These are phyloP conservation scores for Ophthalmolycus amberensis DNA, from an alignment of 2,113 vertebrate genomes.

Conservation along the genomic window DNA sequence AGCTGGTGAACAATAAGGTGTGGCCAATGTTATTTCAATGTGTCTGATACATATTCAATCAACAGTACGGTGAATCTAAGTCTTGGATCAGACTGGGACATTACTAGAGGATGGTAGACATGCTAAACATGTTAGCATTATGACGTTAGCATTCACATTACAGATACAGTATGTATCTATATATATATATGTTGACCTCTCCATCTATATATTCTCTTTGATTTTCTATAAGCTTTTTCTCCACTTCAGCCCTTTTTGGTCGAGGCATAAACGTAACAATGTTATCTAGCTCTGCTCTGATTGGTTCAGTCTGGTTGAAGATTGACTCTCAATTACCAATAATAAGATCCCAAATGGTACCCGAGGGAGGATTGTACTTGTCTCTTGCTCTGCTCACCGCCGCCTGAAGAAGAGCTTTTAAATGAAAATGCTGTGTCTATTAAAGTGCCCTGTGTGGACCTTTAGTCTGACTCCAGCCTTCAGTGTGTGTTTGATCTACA, in stretches of 20 bases:
- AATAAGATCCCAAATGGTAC: neutral
- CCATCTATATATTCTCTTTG: neutral
- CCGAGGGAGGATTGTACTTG: conserved; percentile 8
- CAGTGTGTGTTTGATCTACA: neutral
- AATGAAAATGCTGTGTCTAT: neutral
- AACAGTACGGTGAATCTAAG: neutral
- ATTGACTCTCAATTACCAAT: conserved; percentile 1
- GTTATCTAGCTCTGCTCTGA: neutral
- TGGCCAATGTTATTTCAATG: neutral
- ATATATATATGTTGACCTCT: neutral
- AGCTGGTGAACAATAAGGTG: neutral
- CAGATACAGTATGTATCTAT: neutral
- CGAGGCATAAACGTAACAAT: neutral
- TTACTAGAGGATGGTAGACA: too few species aligned
- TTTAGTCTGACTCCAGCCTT: neutral
- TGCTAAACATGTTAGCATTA: neutral
- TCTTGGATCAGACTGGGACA: neutral
- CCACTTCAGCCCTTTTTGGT: neutral
- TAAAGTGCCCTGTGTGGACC: neutral
- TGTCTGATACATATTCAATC: neutral
- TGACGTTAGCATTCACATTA: neutral
- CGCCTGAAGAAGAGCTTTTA: neutral
- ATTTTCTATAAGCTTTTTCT: neutral
- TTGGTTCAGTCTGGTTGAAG: neutral
- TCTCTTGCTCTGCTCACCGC: neutral